phyloP scores from a whole-genome alignment of 2,113 vertebrate species.

The Leiothrix lutea region DNA sequence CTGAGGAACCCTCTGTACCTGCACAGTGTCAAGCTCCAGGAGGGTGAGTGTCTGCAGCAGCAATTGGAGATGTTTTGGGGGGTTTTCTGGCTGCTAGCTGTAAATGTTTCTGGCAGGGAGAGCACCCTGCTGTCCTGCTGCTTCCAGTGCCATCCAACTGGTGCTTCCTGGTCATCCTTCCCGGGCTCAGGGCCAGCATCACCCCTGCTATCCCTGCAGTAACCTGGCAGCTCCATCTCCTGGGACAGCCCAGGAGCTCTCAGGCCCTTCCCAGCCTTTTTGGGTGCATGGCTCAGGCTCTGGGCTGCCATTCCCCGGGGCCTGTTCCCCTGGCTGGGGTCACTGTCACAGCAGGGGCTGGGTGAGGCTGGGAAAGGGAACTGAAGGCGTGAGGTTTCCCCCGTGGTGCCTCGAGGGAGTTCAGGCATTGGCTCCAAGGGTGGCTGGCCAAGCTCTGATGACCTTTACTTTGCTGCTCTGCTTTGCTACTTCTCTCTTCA shows the following conservation, averaged over 20 bases:
- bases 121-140: background rate
- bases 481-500: constrained; percentile 21
- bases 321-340: background rate
- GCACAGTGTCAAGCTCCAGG: constrained; percentile 86
- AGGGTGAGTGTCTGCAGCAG: constrained; percentile 78
- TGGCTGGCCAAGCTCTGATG: background rate
- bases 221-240: background rate
- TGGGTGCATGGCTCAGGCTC: background rate
- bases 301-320: background rate
- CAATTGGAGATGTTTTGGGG: rapidly evolving
- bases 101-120: background rate
- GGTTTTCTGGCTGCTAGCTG: background rate
- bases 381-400: background rate
- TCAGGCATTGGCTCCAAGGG: background rate
- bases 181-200: background rate
- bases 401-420: background rate
- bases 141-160: background rate
- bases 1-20: constrained; percentile 93
- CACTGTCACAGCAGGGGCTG: background rate
- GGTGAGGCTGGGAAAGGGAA: background rate
- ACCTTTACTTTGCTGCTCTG: constrained; percentile 15
- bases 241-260: background rate
- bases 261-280: background rate
- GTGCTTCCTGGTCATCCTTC: background rate
- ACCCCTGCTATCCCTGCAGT: background rate